Evolutionary conservation across 2,888 invertebrate species (phyloP), one percentile per base, ranked within the genome.

Genomic region (Rhogogaster chlorosoma): DNA sequence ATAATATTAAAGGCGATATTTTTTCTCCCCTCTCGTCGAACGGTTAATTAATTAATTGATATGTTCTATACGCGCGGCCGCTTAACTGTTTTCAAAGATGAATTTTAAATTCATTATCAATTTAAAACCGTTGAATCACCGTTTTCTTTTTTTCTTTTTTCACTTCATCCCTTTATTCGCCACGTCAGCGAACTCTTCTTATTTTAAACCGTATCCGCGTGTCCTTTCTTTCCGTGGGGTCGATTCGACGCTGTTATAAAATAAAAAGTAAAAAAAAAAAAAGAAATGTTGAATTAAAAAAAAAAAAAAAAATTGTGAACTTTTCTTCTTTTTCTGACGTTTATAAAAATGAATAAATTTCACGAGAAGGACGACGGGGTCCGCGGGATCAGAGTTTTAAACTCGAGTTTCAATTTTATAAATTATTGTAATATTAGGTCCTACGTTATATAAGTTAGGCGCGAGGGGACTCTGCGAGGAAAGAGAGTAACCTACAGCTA

Each of bases 401-500:
- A 26, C 26, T 22, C 26, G 61, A 26, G 26, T 61, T 61, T 61
- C 61, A 61, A 61, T 61, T 61, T 61, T 61, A 61, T 61, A 61
- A 61, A 61, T 61, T 61, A 61, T 61, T 61, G 61, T 53, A 53
- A 53, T 53, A 53, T 61, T 26, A 61, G 61, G 61, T 61, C 26
- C 61, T 61, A 12, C 61, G 61, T 61, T 61, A 61, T 61, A 61
- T 61, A 61, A 61, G 61, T 61, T 61, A 61, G 61, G 12, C 61
- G 12, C 61, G 26, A 26, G 61, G 61, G 61, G 61, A 1, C 26
- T 61, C 2, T 22, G 61, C 61, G 53, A 53, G 53, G n/a, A n/a
- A 53, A n/a, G 53, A 49, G 49, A 53, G 18, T 53, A n/a, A 53
- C 53, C 53, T 53, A n/a, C 53, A 53, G 53, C 53, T 53, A 53